phyloP scores from a whole-genome alignment of 1,140 invertebrate species.

The Lerema accius region DNA sequence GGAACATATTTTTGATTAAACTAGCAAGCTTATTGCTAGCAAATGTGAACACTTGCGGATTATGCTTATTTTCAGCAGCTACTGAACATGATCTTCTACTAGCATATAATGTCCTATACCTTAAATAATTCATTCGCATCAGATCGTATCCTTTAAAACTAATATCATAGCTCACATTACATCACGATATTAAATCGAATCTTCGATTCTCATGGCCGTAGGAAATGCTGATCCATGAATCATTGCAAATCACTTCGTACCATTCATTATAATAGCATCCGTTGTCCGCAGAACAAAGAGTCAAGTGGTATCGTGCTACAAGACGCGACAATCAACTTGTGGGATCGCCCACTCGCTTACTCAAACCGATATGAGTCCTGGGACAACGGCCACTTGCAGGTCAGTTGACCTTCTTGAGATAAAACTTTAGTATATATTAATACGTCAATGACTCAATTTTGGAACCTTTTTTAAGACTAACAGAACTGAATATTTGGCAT shows the following conservation, averaged over 20 bases:
- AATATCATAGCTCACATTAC: not conserved
- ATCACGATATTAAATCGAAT: not conserved
- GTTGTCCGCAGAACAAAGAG: slow-evolving; percentile 76
- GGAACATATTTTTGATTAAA: too few relatives aligned
- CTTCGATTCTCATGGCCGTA: not conserved
- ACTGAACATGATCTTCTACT: too few relatives aligned
- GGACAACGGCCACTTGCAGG: slow-evolving; percentile 85
- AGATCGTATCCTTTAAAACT: not conserved
- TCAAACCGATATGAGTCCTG: slow-evolving; percentile 92
- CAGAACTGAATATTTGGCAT: too few relatives aligned
- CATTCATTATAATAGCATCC: slow-evolving; percentile 34
- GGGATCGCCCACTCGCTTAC: slow-evolving; percentile 89
- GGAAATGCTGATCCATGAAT: slow-evolving; percentile 1
- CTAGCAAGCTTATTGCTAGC: too few relatives aligned
- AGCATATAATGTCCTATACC: too few relatives aligned
- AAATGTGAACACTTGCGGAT: too few relatives aligned
- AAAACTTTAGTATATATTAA: too few relatives aligned
- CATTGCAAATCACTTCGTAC: slow-evolving; percentile 25
- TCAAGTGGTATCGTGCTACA: slow-evolving; percentile 75
- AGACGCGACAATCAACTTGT: slow-evolving; percentile 79
- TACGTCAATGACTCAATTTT: too few relatives aligned
- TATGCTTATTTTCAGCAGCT: too few relatives aligned
- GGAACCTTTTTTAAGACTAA: too few relatives aligned
- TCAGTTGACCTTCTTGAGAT: slow-evolving; percentile 55
- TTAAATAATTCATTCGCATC: slow-evolving; percentile 3